Evolutionary conservation across 1,140 invertebrate species (phyloP).

Genomic region (Polypedilum vanderplanki): DNA sequence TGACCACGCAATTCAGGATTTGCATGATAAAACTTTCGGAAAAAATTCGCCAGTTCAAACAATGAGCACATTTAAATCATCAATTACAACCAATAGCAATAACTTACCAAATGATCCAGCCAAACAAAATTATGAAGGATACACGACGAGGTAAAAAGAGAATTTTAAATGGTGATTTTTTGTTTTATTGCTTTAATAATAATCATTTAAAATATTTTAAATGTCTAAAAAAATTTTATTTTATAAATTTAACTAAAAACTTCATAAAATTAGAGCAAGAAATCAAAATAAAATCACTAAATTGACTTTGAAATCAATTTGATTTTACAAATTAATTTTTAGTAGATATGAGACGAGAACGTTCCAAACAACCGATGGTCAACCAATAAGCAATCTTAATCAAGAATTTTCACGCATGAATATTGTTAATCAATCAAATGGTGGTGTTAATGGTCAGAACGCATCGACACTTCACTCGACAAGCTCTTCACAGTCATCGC

Average conservation of each 20-base stretch:
- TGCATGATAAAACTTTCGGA: constrained; percentile 44
- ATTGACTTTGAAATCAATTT: too few species aligned
- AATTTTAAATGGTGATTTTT: background rate
- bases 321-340: background rate
- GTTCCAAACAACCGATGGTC: constrained; percentile 23
- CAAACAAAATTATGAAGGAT: constrained; percentile 51
- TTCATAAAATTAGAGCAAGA: too few species aligned
- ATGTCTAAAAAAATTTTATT: too few species aligned
- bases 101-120: constrained; percentile 31
- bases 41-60: constrained; percentile 40
- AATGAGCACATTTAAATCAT: constrained; percentile 35
- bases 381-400: background rate
- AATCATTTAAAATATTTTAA: too few species aligned
- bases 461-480: constrained; percentile 15
- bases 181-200: too few species aligned
- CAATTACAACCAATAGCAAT: constrained; percentile 30
- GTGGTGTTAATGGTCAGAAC: constrained; percentile 2
- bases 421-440: background rate
- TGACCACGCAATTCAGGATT: constrained; percentile 42
- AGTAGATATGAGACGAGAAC: constrained; percentile 17
- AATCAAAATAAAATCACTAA: too few species aligned
- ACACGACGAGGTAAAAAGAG: constrained; percentile 50
- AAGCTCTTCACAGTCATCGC: constrained; percentile 17
- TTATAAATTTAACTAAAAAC: too few species aligned
- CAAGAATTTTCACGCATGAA: background rate